Conservation (phyloP, 2,888 invertebrate species). For the Cantharis rustica region DNA sequence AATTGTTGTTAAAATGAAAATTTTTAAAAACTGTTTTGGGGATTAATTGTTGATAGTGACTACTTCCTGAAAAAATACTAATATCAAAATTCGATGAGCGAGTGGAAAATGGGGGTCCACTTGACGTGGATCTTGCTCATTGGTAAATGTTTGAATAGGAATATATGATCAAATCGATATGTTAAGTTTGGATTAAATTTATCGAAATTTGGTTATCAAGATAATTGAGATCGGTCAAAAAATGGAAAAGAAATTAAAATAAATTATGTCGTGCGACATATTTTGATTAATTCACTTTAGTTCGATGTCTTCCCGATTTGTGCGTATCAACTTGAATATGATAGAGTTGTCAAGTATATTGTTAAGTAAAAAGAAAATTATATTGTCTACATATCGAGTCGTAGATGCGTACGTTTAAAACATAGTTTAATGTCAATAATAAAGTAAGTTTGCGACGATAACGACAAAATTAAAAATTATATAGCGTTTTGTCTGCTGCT, state of each 20-base stretch:
- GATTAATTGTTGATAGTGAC: too few relatives aligned
- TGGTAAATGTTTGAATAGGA: too few relatives aligned
- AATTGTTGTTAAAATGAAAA: too few relatives aligned
- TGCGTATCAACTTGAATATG: conserved; percentile 44
- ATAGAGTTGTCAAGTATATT: conserved; percentile 14
- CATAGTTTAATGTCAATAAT: conserved; percentile 1
- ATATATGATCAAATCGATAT: too few relatives aligned
- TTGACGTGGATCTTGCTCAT: too few relatives aligned
- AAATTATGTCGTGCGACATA: background rate
- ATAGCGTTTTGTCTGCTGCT: background rate
- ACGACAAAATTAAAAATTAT: background rate
- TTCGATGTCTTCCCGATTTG: conserved; percentile 53
- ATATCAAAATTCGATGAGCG: too few relatives aligned
- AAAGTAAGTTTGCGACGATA: background rate
- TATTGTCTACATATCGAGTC: background rate
- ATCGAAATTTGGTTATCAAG: background rate
- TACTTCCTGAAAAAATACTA: too few relatives aligned
- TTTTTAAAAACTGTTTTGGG: too few relatives aligned
- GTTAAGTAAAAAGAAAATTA: conserved; percentile 26
- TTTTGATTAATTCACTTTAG: conserved; percentile 41
- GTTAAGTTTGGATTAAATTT: too few relatives aligned
- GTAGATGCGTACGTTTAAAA: background rate
- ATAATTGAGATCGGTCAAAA: background rate
- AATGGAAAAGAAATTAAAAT: background rate
- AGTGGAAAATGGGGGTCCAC: too few relatives aligned